Conservation (phyloP, 2,113 vertebrate genomes). For the Colistium nudipinnis region DNA sequence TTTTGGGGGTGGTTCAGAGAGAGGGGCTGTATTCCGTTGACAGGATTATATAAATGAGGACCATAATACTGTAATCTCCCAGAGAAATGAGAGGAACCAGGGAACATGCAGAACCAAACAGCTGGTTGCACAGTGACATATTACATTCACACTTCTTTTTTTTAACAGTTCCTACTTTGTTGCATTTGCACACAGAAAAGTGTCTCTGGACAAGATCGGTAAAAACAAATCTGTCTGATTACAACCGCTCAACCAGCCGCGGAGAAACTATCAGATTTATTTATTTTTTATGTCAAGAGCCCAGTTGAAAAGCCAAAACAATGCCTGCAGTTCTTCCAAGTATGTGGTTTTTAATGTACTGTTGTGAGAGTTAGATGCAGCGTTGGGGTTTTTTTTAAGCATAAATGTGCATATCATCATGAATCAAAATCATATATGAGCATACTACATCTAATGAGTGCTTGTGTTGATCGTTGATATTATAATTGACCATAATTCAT, state of each 20-base stretch:
- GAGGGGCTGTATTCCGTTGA: constrained; percentile 67
- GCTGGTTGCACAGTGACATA: constrained; percentile 53
- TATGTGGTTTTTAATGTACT: constrained; percentile 28
- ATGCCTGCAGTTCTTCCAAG: constrained; percentile 16
- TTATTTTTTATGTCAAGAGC: neutral
- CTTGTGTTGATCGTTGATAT: neutral
- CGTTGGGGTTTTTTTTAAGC: constrained; percentile 8
- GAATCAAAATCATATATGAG: neutral
- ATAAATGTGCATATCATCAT: constrained; percentile 14
- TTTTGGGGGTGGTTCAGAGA: constrained; percentile 49
- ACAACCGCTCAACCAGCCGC: constrained; percentile 1
- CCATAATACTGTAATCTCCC: constrained; percentile 74
- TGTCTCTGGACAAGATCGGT: constrained; percentile 1
- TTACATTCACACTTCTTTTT: constrained; percentile 53
- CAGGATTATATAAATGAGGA: constrained; percentile 72
- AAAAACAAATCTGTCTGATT: constrained; percentile 5
- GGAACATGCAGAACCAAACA: constrained; percentile 39
- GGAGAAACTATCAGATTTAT: constrained; percentile 9
- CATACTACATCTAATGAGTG: constrained; percentile 11
- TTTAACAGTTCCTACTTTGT: constrained; percentile 1
- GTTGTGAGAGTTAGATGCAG: constrained; percentile 14
- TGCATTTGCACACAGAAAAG: constrained; percentile 5
- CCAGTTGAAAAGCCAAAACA: neutral
- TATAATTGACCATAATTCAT: neutral
- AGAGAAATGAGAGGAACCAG: constrained; percentile 63